Conservation (phyloP, 2,888 invertebrate species). For the Adelognathus sp. region DNA sequence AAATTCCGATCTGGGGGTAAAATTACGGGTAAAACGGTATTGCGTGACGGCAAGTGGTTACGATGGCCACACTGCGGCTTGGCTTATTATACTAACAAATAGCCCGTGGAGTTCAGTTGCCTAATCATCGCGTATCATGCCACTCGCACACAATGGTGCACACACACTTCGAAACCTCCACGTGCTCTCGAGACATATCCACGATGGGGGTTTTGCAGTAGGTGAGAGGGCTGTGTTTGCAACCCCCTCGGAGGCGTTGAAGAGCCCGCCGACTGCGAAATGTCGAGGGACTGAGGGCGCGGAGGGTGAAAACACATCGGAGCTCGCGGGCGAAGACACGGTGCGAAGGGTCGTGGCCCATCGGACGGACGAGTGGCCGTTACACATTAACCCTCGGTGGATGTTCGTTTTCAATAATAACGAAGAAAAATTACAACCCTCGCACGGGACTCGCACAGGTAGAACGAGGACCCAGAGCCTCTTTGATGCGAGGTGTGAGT, state of each 20-base stretch:
- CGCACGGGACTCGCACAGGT: constrained; percentile 31
- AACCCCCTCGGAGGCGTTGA: background rate
- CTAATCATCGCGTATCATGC: constrained; percentile 81
- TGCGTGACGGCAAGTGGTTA: constrained; percentile 80
- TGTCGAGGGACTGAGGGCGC: constrained; percentile 31
- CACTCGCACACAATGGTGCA: constrained; percentile 65
- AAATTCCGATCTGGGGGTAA: constrained; percentile 79
- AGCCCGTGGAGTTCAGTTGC: constrained; percentile 78
- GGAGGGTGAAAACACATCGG: background rate
- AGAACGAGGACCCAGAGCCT: constrained; percentile 30
- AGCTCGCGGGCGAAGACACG: too few relatives aligned
- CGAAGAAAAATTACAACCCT: constrained; percentile 59
- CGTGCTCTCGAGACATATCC: constrained; percentile 13
- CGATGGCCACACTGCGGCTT: constrained; percentile 78
- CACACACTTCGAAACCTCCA: constrained; percentile 31
- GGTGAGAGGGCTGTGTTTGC: constrained; percentile 30
- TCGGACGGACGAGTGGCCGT: constrained; percentile 53
- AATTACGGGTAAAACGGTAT: constrained; percentile 80
- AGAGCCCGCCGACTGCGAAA: constrained; percentile 22
- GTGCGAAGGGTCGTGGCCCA: constrained; percentile 40
- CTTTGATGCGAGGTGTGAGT: constrained; percentile 64
- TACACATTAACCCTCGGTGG: constrained; percentile 57
- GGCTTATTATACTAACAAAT: constrained; percentile 81
- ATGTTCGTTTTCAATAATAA: constrained; percentile 61
- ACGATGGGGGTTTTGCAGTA: background rate